These are phyloP conservation scores for Stercorarius parasiticus DNA, from an alignment of 2,113 vertebrate genomes.

Conservation along the genomic window DNA sequence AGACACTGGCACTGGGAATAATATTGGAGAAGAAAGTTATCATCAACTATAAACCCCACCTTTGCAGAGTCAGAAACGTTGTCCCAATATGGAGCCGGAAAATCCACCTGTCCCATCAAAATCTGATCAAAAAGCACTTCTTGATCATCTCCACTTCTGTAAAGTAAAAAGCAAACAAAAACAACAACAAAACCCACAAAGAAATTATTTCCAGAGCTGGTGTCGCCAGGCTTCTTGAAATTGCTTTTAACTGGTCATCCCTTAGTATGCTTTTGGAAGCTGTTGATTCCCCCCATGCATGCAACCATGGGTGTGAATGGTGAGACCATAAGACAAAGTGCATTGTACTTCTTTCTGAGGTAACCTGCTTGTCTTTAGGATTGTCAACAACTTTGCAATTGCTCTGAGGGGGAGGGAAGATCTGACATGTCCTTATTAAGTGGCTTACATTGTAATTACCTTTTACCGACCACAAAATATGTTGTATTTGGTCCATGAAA, in stretches of 20 bases:
- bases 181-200: neutral
- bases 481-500: neutral
- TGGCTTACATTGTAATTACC: neutral
- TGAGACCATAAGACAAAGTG: neutral
- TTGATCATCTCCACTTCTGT: slow-evolving; percentile 88
- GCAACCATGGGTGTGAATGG: neutral
- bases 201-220: neutral
- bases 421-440: neutral
- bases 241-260: neutral
- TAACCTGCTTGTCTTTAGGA: neutral
- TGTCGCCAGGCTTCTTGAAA: neutral
- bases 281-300: neutral
- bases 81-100: slow-evolving; percentile 93
- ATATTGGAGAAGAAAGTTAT: neutral
- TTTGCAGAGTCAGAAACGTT: slow-evolving; percentile 92
- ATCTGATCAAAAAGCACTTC: slow-evolving; percentile 95
- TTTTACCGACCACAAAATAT: neutral
- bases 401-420: neutral
- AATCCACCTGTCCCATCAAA: slow-evolving; percentile 89
- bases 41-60: slow-evolving; percentile 66
- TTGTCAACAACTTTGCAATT: neutral
- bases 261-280: neutral
- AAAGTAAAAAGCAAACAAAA: slow-evolving; percentile 12
- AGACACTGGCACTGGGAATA: neutral
- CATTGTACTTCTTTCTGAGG: neutral